Evolutionary conservation across 2,113 vertebrate species (phyloP), one percentile per base, ranked within the genome.

Genomic region (Danionella cerebrum): DNA sequence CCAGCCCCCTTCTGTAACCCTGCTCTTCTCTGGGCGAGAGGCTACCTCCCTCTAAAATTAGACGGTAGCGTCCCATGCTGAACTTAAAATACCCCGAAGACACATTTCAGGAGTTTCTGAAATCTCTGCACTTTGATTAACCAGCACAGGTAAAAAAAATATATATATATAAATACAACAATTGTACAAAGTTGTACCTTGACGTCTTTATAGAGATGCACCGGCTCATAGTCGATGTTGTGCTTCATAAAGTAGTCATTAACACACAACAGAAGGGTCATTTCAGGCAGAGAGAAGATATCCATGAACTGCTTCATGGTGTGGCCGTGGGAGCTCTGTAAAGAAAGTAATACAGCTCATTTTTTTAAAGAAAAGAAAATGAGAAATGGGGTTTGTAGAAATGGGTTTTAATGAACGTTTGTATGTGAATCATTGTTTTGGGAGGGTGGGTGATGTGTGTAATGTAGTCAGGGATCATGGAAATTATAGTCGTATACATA

Each of bases 261-360:
- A 78, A 99, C 96, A 6, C 94, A 99, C 3, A 87, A 99, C 38
- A 99, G 87, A 18, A 99, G 91, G 1, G 88, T 93, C 95, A 99
- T 98, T 85, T 99, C 96, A 0, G 96, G 96, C 76, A 99, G 83
- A 7, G 96, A 99, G 87, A 99, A 99, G 63, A 99, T 99, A 79
- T 99, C 96, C 96, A 99, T 99, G 85, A 94, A 99, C 81, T 98
- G 96, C 57, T 98, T 99, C 94, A 99, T 95, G 41, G 91, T 91
- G 76, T 92, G 91, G 38, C 95, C 93, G 0, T 98, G 94, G 27
- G 93, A 93, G 72, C 96, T 99, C 96, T 99, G 82, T 22, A 55
- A 53, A 31, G 68, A 58, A 27, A 27, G 2, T 7, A 22, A 18
- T n/a, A n/a, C n/a, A n/a, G n/a, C n/a, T n/a, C n/a, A n/a, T n/a